A percentile compares a stretch with the other conserved stretches of the same genome.
Conservation (phyloP, 1,140 invertebrate genomes). For the Cherax destructor region DNA sequence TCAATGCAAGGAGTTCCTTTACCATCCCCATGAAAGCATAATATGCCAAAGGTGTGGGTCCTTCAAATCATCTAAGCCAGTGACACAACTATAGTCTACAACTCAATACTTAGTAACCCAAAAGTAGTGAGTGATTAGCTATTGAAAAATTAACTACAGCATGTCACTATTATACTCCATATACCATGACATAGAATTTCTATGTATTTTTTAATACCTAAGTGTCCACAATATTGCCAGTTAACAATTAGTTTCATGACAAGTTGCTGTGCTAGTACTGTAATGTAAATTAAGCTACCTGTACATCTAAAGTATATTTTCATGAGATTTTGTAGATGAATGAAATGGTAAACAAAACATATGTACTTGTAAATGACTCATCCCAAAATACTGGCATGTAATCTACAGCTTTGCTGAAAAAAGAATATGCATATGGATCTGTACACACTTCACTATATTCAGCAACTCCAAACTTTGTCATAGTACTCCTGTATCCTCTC, state of each 20-base stretch:
- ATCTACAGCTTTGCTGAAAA: too few relatives aligned
- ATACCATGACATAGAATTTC: slow-evolving; percentile 4
- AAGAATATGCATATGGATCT: too few relatives aligned
- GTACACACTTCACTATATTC: too few relatives aligned
- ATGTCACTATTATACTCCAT: slow-evolving; percentile 11
- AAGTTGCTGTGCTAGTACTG: slow-evolving; percentile 31
- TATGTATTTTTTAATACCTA: neutral
- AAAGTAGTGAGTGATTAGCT: slow-evolving; percentile 14
- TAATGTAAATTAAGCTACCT: slow-evolving; percentile 32
- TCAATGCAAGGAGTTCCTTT: slow-evolving; percentile 23
- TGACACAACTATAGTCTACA: slow-evolving; percentile 17
- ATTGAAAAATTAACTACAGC: neutral
- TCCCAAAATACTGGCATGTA: too few relatives aligned
- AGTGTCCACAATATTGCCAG: slow-evolving; percentile 27
- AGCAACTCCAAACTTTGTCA: too few relatives aligned
- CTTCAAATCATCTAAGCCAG: slow-evolving; percentile 13
- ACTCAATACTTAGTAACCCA: slow-evolving; percentile 21
- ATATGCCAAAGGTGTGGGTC: neutral
- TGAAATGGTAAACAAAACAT: neutral
- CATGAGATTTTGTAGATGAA: neutral
- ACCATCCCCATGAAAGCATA: slow-evolving; percentile 15
- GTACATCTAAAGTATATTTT: slow-evolving; percentile 34
- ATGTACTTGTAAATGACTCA: neutral
- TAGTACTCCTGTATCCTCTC: too few relatives aligned
- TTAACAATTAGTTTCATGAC: slow-evolving; percentile 12